Conservation (phyloP, 2,113 vertebrate species). For the Pavo muticus region DNA sequence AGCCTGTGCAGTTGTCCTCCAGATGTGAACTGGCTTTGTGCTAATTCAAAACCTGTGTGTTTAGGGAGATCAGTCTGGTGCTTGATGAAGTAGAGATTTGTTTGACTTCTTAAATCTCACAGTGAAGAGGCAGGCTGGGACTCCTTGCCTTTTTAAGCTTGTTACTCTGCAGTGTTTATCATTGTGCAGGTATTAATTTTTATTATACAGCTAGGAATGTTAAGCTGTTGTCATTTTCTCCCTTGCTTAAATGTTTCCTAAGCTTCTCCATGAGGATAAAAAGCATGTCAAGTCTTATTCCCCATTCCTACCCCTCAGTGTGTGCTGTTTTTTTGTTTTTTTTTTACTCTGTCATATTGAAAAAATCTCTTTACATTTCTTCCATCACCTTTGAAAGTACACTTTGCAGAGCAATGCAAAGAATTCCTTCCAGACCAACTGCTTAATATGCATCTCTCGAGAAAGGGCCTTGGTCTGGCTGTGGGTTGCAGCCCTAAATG, state of each 20-base stretch:
- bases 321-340: not conserved
- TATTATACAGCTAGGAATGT: not conserved
- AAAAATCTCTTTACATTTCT: not conserved
- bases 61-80: not conserved
- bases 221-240: not conserved
- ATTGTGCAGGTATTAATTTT: not conserved
- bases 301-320: not conserved
- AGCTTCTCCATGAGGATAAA: not conserved
- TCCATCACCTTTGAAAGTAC: not conserved
- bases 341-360: not conserved
- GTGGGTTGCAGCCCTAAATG: not conserved
- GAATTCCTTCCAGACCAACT: not conserved
- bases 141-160: not conserved
- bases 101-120: not conserved
- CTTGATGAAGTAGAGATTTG: not conserved
- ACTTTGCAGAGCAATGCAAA: not conserved
- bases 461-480: not conserved
- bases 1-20: not conserved
- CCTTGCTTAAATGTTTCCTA: not conserved
- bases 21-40: not conserved
- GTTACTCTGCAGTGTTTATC: not conserved
- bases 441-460: not conserved
- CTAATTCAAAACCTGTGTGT: not conserved
- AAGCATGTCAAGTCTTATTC: not conserved
- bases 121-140: not conserved